Conservation (phyloP, 2,888 invertebrate genomes). For the Xestia c-nigrum region DNA sequence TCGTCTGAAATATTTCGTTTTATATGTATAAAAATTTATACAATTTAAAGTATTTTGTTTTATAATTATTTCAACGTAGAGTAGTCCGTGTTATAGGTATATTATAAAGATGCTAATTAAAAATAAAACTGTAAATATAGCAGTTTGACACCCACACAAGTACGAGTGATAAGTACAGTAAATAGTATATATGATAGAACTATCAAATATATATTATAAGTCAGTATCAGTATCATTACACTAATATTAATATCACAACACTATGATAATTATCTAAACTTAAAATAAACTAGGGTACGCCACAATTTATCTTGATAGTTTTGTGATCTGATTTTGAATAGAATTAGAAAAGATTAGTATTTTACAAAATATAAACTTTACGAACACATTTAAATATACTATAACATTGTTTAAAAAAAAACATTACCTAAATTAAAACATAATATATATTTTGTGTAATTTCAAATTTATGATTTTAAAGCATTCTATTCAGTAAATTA, state of each 20-base stretch:
- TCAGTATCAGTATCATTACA: conserved; percentile 18
- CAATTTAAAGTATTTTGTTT: background rate
- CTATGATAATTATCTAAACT: background rate
- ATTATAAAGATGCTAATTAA: conserved; percentile 44
- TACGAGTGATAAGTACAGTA: conserved; percentile 79
- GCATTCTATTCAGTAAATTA: background rate
- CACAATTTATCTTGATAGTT: background rate
- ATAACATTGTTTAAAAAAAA: background rate
- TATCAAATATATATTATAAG: conserved; percentile 14
- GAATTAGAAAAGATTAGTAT: background rate
- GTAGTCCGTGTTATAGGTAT: conserved; percentile 39
- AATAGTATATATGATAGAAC: conserved; percentile 43
- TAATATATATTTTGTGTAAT: background rate
- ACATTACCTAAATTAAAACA: background rate
- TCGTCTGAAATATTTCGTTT: background rate
- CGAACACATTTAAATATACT: background rate
- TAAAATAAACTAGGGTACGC: conserved; percentile 11
- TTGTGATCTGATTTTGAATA: background rate
- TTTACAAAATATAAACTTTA: background rate
- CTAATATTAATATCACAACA: background rate
- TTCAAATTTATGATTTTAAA: background rate
- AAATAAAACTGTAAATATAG: conserved; percentile 77
- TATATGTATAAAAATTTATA: background rate
- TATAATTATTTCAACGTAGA: conserved; percentile 6
- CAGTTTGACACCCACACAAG: conserved; percentile 77